These are phyloP conservation scores for Latheticus oryzae DNA, from an alignment of 2,888 invertebrate genomes.

Conservation along the genomic window DNA sequence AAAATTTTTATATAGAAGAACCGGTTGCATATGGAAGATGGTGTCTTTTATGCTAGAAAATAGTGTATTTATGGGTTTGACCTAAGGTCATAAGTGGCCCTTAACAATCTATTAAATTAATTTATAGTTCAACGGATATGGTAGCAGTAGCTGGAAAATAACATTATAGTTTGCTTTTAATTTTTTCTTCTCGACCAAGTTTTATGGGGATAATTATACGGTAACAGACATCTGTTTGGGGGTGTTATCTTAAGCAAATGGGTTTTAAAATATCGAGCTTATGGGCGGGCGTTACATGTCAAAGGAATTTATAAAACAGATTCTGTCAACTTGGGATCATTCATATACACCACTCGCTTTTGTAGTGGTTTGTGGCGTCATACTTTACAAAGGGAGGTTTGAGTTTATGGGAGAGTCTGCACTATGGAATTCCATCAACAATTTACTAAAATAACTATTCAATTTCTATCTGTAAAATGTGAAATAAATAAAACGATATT, in stretches of 20 bases:
- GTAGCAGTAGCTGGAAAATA: conserved; percentile 42
- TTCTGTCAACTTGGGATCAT: conserved; percentile 53
- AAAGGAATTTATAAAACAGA: conserved; percentile 58
- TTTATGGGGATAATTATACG: conserved; percentile 59
- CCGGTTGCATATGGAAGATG: too few relatives aligned
- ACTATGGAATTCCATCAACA: too few relatives aligned
- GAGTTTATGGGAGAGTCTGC: too few relatives aligned
- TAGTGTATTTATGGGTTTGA: conserved; percentile 60
- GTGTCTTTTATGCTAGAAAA: too few relatives aligned
- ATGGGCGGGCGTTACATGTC: conserved; percentile 57
- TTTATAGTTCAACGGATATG: conserved; percentile 57
- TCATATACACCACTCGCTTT: conserved; percentile 38
- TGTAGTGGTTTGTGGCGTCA: conserved; percentile 43
- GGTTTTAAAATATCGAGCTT: conserved; percentile 53
- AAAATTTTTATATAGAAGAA: too few relatives aligned
- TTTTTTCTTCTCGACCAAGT: conserved; percentile 44
- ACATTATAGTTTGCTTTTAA: conserved; percentile 40
- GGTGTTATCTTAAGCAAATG: conserved; percentile 59
- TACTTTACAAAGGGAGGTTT: too few relatives aligned
- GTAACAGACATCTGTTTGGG: conserved; percentile 60
- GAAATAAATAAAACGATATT: too few relatives aligned
- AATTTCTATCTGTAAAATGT: too few relatives aligned
- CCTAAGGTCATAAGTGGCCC: conserved; percentile 57
- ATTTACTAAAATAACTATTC: too few relatives aligned
- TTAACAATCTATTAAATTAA: conserved; percentile 58